These are phyloP conservation scores for Struthio camelus DNA, from an alignment of 2,113 vertebrate genomes.

Conservation along the genomic window DNA sequence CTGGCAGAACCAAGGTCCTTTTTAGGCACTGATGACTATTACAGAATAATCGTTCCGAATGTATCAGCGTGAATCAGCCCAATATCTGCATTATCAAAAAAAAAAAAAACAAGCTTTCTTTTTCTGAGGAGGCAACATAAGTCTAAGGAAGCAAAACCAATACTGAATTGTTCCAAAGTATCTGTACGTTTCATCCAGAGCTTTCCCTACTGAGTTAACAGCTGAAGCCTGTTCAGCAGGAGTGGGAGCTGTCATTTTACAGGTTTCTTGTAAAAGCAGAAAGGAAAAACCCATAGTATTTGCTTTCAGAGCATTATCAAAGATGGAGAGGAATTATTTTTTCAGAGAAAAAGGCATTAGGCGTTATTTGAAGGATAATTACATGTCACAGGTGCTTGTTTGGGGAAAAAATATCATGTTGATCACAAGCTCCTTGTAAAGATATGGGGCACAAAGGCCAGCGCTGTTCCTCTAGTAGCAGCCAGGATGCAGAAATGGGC, in stretches of 20 bases:
- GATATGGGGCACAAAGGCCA: conserved; percentile 19
- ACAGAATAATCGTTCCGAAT: conserved; percentile 9
- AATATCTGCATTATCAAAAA: neutral
- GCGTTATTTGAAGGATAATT: conserved; percentile 46
- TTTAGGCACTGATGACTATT: conserved; percentile 34
- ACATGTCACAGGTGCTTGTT: conserved; percentile 12
- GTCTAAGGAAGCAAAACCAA: conserved; percentile 41
- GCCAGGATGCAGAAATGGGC: neutral
- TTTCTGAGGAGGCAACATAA: neutral
- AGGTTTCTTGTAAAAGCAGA: conserved; percentile 39
- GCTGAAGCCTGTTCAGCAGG: conserved; percentile 21
- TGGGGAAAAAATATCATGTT: neutral
- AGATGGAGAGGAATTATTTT: conserved; percentile 18
- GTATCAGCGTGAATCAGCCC: conserved; percentile 36
- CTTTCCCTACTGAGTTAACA: conserved; percentile 33
- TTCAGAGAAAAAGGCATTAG: conserved; percentile 35
- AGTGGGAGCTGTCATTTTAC: conserved; percentile 41
- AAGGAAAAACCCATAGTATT: conserved; percentile 35
- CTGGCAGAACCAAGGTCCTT: conserved; percentile 28
- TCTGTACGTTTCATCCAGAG: conserved; percentile 36
- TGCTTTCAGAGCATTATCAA: conserved; percentile 48
- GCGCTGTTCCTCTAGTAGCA: neutral
- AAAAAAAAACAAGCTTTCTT: neutral
- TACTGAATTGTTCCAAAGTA: conserved; percentile 1
- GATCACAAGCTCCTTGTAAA: conserved; percentile 23